These are phyloP conservation scores for Microtus californicus DNA, from an alignment of 2,797 vertebrate genomes.

Conservation along the genomic window DNA sequence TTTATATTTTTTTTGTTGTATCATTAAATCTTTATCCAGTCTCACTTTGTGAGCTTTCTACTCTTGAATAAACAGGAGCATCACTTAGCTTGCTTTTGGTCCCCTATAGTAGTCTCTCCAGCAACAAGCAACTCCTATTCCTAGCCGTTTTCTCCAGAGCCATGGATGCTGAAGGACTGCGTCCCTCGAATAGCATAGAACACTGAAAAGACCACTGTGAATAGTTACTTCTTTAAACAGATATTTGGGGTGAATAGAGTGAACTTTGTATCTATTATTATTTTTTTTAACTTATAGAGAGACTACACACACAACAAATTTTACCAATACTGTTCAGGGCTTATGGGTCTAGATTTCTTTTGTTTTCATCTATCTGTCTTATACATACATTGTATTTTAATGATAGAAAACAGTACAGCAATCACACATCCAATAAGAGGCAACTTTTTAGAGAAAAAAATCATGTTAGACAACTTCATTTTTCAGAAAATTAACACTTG, in stretches of 20 bases:
- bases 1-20: not conserved
- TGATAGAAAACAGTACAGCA: conserved; percentile 22
- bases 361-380: not conserved
- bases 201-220: conserved; percentile 5
- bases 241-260: not conserved
- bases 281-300: not conserved
- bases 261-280: not conserved
- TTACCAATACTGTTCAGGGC: not conserved
- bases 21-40: not conserved
- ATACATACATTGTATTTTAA: not conserved
- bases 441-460: not conserved
- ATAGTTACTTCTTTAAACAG: not conserved
- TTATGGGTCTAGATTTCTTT: not conserved
- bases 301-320: not conserved
- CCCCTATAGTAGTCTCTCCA: not conserved
- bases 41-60: not conserved
- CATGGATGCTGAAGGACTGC: not conserved
- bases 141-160: not conserved
- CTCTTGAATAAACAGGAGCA: not conserved
- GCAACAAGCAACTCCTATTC: not conserved
- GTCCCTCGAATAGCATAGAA: not conserved
- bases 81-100: not conserved
- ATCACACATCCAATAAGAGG: conserved; percentile 11
- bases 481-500: conserved; percentile 26
- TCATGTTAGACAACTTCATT: not conserved